A percentile compares a stretch with the other conserved stretches of the same genome.
phyloP scores from a whole-genome alignment of 2,888 invertebrate species.

The Agrypnus murinus region DNA sequence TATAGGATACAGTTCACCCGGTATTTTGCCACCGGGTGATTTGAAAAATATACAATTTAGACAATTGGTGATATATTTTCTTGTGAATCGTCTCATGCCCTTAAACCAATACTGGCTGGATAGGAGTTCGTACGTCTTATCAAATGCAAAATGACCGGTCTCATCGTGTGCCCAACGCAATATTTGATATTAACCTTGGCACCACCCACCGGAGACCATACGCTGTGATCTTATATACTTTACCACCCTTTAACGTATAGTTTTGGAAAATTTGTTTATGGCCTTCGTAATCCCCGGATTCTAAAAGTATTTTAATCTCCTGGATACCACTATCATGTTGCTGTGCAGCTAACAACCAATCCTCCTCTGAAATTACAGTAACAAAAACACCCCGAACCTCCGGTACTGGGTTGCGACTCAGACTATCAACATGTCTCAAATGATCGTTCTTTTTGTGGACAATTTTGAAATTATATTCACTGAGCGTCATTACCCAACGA shows the following conservation, averaged over 20 bases:
- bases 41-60: too few species aligned
- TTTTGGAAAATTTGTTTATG: not conserved
- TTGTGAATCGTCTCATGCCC: slow-evolving; percentile 43
- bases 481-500: slow-evolving; percentile 41
- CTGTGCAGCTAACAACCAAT: slow-evolving; percentile 49
- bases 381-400: not conserved
- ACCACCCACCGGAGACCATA: slow-evolving; percentile 4
- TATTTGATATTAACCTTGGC: slow-evolving; percentile 20
- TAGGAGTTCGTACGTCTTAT: slow-evolving; percentile 36
- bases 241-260: not conserved
- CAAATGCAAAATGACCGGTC: too few species aligned
- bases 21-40: too few species aligned
- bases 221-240: too few species aligned
- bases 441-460: slow-evolving; percentile 26
- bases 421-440: slow-evolving; percentile 49
- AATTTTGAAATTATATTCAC: slow-evolving; percentile 41
- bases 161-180: slow-evolving; percentile 48
- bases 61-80: too few species aligned
- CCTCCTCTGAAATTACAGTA: slow-evolving; percentile 35
- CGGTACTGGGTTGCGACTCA: slow-evolving; percentile 43
- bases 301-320: slow-evolving; percentile 2
- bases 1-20: slow-evolving; percentile 50
- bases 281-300: not conserved
- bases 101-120: too few species aligned
- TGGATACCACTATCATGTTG: slow-evolving; percentile 4